A percentile compares a stretch with the other conserved stretches of the same genome.
Conservation (phyloP, 2,888 invertebrate species). For the Cetonia aurata region DNA sequence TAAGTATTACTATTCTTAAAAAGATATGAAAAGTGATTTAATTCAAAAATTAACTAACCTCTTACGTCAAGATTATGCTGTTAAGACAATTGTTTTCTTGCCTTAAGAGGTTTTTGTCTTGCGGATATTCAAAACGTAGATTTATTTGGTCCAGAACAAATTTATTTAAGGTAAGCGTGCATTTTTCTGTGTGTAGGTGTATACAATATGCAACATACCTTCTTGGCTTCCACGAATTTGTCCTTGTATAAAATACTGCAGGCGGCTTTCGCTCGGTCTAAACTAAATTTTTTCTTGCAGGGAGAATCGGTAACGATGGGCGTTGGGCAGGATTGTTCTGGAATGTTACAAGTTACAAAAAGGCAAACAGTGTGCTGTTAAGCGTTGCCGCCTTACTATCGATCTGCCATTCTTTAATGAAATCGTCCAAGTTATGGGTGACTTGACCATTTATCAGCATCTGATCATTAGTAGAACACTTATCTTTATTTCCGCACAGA, state of each 20-base stretch:
- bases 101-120: too few relatives aligned
- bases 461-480: slow-evolving; percentile 13
- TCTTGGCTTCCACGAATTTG: background rate
- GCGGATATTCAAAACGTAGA: too few relatives aligned
- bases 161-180: too few relatives aligned
- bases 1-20: too few relatives aligned
- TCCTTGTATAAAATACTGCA: background rate
- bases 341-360: background rate
- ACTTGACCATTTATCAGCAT: background rate
- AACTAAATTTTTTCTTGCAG: background rate
- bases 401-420: slow-evolving; percentile 5
- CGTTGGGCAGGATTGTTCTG: background rate
- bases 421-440: background rate
- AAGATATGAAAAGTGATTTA: too few relatives aligned
- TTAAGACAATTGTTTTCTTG: too few relatives aligned
- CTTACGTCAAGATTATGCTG: too few relatives aligned
- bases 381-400: slow-evolving; percentile 1
- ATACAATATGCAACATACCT: too few relatives aligned
- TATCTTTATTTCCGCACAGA: slow-evolving; percentile 26
- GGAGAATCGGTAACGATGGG: background rate
- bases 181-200: too few relatives aligned
- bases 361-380: too few relatives aligned
- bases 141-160: too few relatives aligned
- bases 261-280: background rate
- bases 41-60: too few relatives aligned